Base-by-base conservation (phyloP, 30 jellyfish, hydroid and myxozoan genomes). In the Phacellophora camtschatica region DNA sequence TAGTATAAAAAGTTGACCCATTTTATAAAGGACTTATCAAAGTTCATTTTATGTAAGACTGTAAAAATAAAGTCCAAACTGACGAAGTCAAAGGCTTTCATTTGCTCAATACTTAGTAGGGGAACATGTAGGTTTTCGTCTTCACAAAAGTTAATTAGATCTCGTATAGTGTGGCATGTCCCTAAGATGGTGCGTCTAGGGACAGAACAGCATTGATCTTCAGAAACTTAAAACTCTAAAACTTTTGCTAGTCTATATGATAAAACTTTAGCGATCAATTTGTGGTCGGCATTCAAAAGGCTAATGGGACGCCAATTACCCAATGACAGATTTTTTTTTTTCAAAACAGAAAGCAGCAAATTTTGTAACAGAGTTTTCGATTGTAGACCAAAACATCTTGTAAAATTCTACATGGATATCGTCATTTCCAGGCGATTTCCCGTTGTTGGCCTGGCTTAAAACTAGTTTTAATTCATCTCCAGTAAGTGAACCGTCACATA, bases 241-340 rank as follows among this genome's bases (percentile, higher is more conserved):
- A 58, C 78, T 1, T 54, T 54, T 22, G 35, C 27, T 4, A 75
- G 74, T 18, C 88, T 77, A 75, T 75, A 55, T 12, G 88, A 54
- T 24, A 75, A 51, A 22, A 39, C 19, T 75, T 75, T 75, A n/a
- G 77, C 59, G 13, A 75, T 75, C 20, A 75, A 20, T 33, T 75
- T 75, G 7, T 75, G 57, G 41, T 75, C 79, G 19, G 22, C 63
- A 35, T 75, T 75, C 24, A 75, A 66, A 27, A 75, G 88, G 59
- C 88, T 75, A 8, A 75, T 59, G 22, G 79, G 88, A 8, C 88
- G 55, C 88, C 88, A 75, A 45, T 75, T 75, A 27, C 77, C 43
- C 23, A 13, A 29, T 42, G 71, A 22, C 4, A 43, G 64, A 28
- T 43, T 41, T 29, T 49, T 42, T n/a, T 16, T 1, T 19, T 13